Evolutionary conservation across 1,140 invertebrate genomes (phyloP).

Genomic region (Platorchestia sp.): DNA sequence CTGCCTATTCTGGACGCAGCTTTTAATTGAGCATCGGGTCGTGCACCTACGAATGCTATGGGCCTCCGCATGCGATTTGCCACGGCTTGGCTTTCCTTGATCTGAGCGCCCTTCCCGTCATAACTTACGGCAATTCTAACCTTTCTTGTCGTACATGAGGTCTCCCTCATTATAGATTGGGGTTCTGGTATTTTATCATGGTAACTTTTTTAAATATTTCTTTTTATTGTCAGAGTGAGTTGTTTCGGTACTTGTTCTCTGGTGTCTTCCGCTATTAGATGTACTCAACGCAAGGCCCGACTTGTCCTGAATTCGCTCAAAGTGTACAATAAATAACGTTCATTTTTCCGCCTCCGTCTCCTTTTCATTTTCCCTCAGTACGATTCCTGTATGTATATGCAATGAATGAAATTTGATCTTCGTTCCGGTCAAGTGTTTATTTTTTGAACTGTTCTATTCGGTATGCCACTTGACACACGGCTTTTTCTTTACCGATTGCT

Average conservation of each 20-base stretch:
- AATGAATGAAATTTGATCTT: neutral
- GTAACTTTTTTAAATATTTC: neutral
- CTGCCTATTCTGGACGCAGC: conserved; percentile 35
- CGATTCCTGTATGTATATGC: neutral
- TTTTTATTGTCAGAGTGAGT: neutral
- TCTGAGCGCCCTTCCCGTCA: neutral
- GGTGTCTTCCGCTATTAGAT: neutral
- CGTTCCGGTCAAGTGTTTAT: neutral
- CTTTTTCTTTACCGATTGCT: neutral
- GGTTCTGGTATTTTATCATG: neutral
- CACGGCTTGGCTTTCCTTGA: neutral
- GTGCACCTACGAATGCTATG: conserved; percentile 11
- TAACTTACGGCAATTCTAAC: neutral
- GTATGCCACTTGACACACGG: neutral
- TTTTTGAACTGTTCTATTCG: neutral
- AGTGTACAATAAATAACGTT: neutral
- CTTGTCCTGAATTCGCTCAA: neutral
- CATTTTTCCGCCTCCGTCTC: neutral
- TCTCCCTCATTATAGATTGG: neutral
- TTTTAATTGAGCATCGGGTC: conserved; percentile 30
- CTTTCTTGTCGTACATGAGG: neutral
- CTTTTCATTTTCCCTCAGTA: neutral
- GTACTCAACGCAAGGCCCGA: neutral
- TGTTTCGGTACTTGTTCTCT: neutral
- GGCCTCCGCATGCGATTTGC: neutral